These are phyloP conservation scores for Hoplodrina ambigua DNA, from an alignment of 2,888 invertebrate species.

Conservation along the genomic window DNA sequence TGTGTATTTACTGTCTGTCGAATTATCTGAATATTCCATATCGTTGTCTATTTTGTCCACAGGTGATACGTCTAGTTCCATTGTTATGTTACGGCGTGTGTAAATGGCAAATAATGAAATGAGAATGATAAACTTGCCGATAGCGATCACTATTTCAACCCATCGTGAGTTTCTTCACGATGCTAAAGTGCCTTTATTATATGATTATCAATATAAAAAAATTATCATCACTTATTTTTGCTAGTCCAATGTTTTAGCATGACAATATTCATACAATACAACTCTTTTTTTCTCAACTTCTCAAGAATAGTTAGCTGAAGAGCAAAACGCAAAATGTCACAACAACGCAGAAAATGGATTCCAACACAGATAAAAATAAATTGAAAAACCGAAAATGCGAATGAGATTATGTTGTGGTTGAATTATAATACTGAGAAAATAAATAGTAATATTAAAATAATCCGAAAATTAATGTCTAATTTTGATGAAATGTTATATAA, in stretches of 20 bases:
- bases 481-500: too few relatives aligned
- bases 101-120: constrained; percentile 71
- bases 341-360: constrained; percentile 90
- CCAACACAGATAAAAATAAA: constrained; percentile 66
- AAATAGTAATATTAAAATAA: too few relatives aligned
- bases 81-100: constrained; percentile 71
- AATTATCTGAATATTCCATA: constrained; percentile 84
- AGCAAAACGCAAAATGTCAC: constrained; percentile 87
- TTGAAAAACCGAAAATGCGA: background rate
- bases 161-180: constrained; percentile 78
- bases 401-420: too few relatives aligned
- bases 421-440: too few relatives aligned
- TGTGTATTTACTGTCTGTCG: constrained; percentile 82
- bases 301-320: constrained; percentile 60
- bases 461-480: too few relatives aligned
- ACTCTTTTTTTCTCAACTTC: constrained; percentile 69
- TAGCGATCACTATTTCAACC: constrained; percentile 87
- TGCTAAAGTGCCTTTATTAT: constrained; percentile 55
- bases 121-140: constrained; percentile 81
- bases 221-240: constrained; percentile 75
- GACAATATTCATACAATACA: constrained; percentile 67
- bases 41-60: constrained; percentile 75
- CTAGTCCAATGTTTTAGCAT: constrained; percentile 48
- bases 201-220: constrained; percentile 60
- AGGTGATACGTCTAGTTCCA: constrained; percentile 86